Percentiles rank a stretch among this genome's conserved stretches.
Evolutionary conservation across 2,888 invertebrate genomes (phyloP).

Genomic region (Beris morrisii): DNA sequence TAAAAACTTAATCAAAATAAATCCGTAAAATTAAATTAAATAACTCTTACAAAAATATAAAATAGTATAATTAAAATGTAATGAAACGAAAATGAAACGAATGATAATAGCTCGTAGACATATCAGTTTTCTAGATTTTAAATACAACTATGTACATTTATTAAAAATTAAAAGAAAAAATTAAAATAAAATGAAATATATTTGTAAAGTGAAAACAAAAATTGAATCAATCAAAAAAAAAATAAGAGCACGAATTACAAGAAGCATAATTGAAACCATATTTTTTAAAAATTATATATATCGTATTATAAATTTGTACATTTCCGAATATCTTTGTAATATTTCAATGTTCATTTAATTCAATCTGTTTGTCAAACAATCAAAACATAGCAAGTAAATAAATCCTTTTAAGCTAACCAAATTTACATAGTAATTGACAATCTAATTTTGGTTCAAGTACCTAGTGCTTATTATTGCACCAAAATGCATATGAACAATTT

Average conservation of each 20-base stretch:
- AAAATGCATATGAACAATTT: no score
- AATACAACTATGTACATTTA: slow-evolving; percentile 40
- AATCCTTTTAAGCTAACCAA: no score
- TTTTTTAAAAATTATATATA: no score
- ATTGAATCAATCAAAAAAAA: slow-evolving; percentile 12
- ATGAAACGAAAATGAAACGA: slow-evolving; percentile 47
- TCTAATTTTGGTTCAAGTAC: no score
- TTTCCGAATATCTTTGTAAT: no score
- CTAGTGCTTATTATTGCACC: no score
- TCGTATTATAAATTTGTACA: no score
- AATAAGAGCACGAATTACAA: neutral
- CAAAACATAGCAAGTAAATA: no score
- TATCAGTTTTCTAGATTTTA: slow-evolving; percentile 51
- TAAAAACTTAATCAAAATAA: no score
- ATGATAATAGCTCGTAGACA: slow-evolving; percentile 58
- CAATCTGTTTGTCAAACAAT: no score
- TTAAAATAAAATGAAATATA: slow-evolving; percentile 28
- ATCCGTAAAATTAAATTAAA: slow-evolving; percentile 5
- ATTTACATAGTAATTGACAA: no score
- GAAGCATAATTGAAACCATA: neutral
- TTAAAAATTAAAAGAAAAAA: slow-evolving; percentile 37
- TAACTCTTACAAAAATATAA: slow-evolving; percentile 4
- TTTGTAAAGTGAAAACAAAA: slow-evolving; percentile 13
- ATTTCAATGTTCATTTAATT: no score
- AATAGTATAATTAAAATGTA: slow-evolving; percentile 1